Evolutionary conservation across 2,888 invertebrate genomes (phyloP).

Genomic region (Dasysyrphus albostriatus): DNA sequence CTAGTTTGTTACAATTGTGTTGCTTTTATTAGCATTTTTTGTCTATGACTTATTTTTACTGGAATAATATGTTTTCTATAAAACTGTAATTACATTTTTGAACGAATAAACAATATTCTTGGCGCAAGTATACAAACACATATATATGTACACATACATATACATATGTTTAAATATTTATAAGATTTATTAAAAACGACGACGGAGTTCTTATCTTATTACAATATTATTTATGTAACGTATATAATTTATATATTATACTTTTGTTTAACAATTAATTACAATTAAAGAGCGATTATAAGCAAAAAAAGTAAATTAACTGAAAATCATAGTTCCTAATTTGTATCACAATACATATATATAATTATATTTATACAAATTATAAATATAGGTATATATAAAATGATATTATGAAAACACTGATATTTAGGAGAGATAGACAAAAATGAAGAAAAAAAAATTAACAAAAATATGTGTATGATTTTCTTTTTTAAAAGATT

Average conservation of each 20-base stretch:
- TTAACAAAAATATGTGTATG: slow-evolving; percentile 16
- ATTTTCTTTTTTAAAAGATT: slow-evolving; percentile 38
- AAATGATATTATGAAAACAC: slow-evolving; percentile 61
- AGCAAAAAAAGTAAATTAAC: slow-evolving; percentile 54
- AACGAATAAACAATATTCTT: neutral
- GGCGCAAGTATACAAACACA: slow-evolving; percentile 30
- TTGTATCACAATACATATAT: slow-evolving; percentile 73
- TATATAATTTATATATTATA: neutral
- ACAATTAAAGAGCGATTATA: slow-evolving; percentile 26
- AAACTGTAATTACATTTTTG: neutral
- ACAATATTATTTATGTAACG: slow-evolving; percentile 40
- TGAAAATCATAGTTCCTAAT: slow-evolving; percentile 75
- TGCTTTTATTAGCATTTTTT: neutral
- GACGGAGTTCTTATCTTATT: slow-evolving; percentile 35
- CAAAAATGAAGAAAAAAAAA: slow-evolving; percentile 43
- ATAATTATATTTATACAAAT: slow-evolving; percentile 37
- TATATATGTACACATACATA: slow-evolving; percentile 16
- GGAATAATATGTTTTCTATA: neutral
- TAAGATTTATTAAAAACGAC: slow-evolving; percentile 25
- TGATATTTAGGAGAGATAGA: slow-evolving; percentile 69
- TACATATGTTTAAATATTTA: slow-evolving; percentile 36
- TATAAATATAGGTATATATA: slow-evolving; percentile 59
- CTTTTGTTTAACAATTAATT: slow-evolving; percentile 40
- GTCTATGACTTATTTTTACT: neutral
- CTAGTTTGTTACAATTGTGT: neutral